Evolutionary conservation across 2,113 vertebrate species (phyloP).

Genomic region (Epinephelus moara): DNA sequence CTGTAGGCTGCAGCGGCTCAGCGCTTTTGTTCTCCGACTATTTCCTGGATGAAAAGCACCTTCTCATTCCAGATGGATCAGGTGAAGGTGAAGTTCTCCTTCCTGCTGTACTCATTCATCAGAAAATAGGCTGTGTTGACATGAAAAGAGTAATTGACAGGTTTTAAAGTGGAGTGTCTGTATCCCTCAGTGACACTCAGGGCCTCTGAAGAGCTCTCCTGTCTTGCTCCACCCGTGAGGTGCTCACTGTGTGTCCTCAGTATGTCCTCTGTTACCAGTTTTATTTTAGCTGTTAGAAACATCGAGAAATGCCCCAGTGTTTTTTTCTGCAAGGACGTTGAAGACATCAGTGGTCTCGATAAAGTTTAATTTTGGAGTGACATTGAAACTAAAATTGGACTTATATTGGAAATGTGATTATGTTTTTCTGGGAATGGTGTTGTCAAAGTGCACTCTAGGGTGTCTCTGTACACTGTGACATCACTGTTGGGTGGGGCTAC

Average conservation of each 20-base stretch:
- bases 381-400: not conserved
- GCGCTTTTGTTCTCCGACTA: constrained; percentile 23
- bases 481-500: too few relatives aligned
- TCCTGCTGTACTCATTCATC: constrained; percentile 39
- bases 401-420: not conserved
- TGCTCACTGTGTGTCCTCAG: constrained; percentile 28
- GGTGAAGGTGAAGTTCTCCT: constrained; percentile 59
- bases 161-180: constrained; percentile 28
- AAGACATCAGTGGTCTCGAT: not conserved
- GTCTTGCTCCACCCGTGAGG: constrained; percentile 18
- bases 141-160: constrained; percentile 44
- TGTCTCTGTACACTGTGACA: too few relatives aligned
- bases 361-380: not conserved
- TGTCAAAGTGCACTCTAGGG: too few relatives aligned
- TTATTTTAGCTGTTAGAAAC: not conserved
- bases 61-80: constrained; percentile 15
- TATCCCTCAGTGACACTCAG: constrained; percentile 19
- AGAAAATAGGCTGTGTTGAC: constrained; percentile 29
- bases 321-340: not conserved
- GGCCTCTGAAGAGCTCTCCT: constrained; percentile 22
- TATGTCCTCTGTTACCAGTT: constrained; percentile 34
- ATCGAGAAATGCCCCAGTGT: not conserved
- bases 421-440: not conserved
- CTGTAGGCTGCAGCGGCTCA: constrained; percentile 14
- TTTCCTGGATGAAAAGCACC: constrained; percentile 23